Percentiles rank a stretch among this genome's conserved stretches.
phyloP scores from a whole-genome alignment of 2,888 invertebrate genomes.

The Nymphalis urticae region DNA sequence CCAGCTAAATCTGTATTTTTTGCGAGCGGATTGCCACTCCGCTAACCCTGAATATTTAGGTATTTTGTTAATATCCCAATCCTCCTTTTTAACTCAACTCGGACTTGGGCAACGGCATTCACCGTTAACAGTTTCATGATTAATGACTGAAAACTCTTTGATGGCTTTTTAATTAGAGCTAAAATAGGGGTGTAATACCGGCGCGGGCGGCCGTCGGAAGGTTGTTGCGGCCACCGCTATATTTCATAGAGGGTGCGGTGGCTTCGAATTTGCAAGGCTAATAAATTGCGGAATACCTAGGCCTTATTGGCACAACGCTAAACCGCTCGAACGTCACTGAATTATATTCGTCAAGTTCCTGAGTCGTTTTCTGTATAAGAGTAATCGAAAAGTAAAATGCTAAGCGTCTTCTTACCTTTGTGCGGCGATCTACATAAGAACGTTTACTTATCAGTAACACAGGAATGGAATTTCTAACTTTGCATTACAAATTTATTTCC shows the following conservation, averaged over 20 bases:
- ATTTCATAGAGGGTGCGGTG: slow-evolving; percentile 74
- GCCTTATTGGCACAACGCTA: slow-evolving; percentile 76
- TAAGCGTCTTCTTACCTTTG: slow-evolving; percentile 72
- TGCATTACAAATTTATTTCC: slow-evolving; percentile 81
- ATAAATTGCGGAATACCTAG: slow-evolving; percentile 80
- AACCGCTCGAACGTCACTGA: slow-evolving; percentile 67
- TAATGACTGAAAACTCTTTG: slow-evolving; percentile 82
- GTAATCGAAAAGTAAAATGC: slow-evolving; percentile 65
- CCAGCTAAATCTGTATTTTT: slow-evolving; percentile 69
- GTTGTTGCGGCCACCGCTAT: slow-evolving; percentile 73
- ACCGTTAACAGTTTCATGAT: slow-evolving; percentile 82
- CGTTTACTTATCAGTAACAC: slow-evolving; percentile 77
- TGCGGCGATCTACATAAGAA: slow-evolving; percentile 57
- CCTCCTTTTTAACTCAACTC: slow-evolving; percentile 67
- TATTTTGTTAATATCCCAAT: slow-evolving; percentile 78
- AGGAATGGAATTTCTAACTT: slow-evolving; percentile 79
- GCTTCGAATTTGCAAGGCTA: slow-evolving; percentile 80
- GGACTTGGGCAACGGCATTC: slow-evolving; percentile 74
- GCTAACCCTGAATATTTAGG: slow-evolving; percentile 75
- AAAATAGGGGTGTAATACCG: slow-evolving; percentile 79
- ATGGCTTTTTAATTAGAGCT: slow-evolving; percentile 83
- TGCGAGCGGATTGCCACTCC: slow-evolving; percentile 68
- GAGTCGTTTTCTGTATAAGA: slow-evolving; percentile 53
- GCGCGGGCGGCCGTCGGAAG: slow-evolving; percentile 59
- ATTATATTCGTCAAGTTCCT: slow-evolving; percentile 66